A percentile compares a stretch with the other conserved stretches of the same genome.
Evolutionary conservation across 2,888 invertebrate genomes (phyloP).

Genomic region (Sphaerophoria taeniata): DNA sequence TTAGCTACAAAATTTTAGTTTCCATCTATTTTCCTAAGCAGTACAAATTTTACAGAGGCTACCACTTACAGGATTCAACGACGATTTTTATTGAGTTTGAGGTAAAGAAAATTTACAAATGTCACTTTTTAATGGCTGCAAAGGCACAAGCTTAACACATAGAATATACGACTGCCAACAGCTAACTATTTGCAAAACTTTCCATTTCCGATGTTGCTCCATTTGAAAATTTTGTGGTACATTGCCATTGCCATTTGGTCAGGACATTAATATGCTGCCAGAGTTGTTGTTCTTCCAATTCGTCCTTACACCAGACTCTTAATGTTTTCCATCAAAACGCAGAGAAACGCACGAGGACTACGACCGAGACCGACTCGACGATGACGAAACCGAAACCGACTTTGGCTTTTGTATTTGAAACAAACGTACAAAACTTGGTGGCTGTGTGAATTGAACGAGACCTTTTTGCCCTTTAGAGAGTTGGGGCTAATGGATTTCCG

Average conservation of each 20-base stretch:
- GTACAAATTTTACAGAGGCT: not conserved
- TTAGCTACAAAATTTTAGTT: constrained; percentile 4
- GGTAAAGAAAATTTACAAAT: constrained; percentile 73
- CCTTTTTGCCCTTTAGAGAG: constrained; percentile 25
- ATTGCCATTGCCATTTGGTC: constrained; percentile 72
- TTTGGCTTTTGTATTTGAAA: constrained; percentile 49
- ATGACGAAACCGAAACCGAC: constrained; percentile 16
- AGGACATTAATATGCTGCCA: constrained; percentile 70
- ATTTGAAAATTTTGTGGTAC: constrained; percentile 69
- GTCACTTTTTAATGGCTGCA: constrained; percentile 71
- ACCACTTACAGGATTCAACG: not conserved
- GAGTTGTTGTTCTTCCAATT: constrained; percentile 20
- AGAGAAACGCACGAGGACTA: too few relatives aligned
- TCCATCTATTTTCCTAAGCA: not conserved
- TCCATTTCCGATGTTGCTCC: constrained; percentile 68
- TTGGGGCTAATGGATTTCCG: constrained; percentile 73
- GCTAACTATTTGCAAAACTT: constrained; percentile 71
- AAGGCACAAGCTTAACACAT: constrained; percentile 38
- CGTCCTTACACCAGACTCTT: not conserved
- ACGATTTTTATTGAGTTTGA: constrained; percentile 71
- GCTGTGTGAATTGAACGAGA: constrained; percentile 41
- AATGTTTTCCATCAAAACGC: not conserved
- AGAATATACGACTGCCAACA: constrained; percentile 35
- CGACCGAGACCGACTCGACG: too few relatives aligned
- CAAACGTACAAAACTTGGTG: constrained; percentile 13